Evolutionary conservation across 2,113 vertebrate genomes (phyloP).

Genomic region (Phyllostomus hastatus): DNA sequence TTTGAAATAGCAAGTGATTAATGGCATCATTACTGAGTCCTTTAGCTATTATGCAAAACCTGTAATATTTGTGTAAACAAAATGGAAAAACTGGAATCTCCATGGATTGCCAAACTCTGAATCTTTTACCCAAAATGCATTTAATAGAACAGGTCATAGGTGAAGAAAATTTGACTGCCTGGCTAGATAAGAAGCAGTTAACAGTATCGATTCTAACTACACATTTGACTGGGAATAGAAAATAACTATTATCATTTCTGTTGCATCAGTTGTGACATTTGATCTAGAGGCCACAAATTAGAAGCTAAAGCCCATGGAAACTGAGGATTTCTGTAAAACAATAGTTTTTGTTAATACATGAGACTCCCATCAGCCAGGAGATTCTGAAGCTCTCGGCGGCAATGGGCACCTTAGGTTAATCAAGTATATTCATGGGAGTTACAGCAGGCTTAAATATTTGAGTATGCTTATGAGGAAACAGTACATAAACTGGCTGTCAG

Average conservation of each 20-base stretch:
- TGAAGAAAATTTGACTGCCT: neutral
- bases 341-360: neutral
- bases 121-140: neutral
- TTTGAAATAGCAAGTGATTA: constrained; percentile 61
- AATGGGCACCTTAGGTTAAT: neutral
- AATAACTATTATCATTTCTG: neutral
- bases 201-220: neutral
- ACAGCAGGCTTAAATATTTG: neutral
- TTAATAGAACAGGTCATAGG: neutral
- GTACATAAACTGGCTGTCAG: neutral
- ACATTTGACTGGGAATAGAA: neutral
- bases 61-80: neutral
- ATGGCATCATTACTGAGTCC: constrained; percentile 44
- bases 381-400: neutral
- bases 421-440: neutral
- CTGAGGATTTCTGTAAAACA: neutral
- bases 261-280: neutral
- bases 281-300: neutral
- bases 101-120: neutral
- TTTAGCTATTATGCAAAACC: constrained; percentile 36
- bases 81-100: neutral
- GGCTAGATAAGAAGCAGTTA: neutral
- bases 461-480: neutral
- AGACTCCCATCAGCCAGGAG: neutral
- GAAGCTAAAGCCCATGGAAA: neutral